These are phyloP conservation scores for Machimus rusticus DNA, from an alignment of 2,888 invertebrate species.

Conservation along the genomic window DNA sequence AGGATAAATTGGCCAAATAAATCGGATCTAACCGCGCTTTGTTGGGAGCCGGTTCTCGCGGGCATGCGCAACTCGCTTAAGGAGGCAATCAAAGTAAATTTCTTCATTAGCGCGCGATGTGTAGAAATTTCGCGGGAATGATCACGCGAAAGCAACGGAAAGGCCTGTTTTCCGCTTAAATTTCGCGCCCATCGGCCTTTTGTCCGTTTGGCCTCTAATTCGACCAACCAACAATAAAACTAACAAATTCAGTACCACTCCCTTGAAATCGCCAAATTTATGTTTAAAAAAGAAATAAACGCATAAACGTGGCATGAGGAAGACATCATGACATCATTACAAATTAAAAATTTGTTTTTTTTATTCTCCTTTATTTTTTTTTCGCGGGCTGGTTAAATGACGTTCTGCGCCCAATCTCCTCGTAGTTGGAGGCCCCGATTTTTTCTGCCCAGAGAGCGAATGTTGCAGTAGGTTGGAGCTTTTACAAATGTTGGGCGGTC, in stretches of 20 bases:
- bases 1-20: conserved; percentile 5
- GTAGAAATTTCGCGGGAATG: background rate
- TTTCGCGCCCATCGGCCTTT: background rate
- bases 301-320: background rate
- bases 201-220: background rate
- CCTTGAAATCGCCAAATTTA: background rate
- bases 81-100: background rate
- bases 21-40: background rate
- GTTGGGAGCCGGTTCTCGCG: background rate
- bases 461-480: background rate
- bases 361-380: background rate
- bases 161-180: background rate
- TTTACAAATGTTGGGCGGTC: background rate
- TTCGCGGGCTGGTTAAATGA: background rate
- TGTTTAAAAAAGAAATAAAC: background rate
- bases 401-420: background rate
- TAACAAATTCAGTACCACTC: background rate
- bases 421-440: background rate
- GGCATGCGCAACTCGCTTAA: background rate
- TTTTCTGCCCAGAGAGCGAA: background rate
- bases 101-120: background rate
- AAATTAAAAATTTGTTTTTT: background rate
- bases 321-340: background rate
- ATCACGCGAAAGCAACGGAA: background rate
- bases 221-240: background rate